These are phyloP conservation scores for Leptosomus discolor DNA, from an alignment of 2,113 vertebrate genomes.

Conservation along the genomic window DNA sequence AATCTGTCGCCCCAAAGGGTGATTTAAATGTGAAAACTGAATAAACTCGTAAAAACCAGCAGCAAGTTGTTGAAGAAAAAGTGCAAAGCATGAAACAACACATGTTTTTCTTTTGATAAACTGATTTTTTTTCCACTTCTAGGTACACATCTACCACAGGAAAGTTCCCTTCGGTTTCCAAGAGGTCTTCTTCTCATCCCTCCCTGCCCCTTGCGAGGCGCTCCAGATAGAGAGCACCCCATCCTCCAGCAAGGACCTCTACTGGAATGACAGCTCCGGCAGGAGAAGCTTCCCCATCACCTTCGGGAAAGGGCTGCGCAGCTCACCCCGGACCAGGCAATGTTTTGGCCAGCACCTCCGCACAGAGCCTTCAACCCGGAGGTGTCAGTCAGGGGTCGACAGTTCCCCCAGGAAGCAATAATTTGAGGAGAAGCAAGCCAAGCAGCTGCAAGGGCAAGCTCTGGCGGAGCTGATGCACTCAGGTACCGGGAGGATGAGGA, in stretches of 20 bases:
- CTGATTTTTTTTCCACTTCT: neutral
- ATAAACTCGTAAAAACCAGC: neutral
- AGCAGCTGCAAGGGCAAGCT: neutral
- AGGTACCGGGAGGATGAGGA: neutral
- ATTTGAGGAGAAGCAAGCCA: neutral
- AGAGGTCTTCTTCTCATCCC: neutral
- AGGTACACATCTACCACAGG: accelerated
- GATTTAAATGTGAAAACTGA: accelerated
- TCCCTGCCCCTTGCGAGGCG: accelerated
- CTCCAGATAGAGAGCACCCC: neutral
- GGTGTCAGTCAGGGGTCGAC: neutral
- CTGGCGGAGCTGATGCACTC: neutral
- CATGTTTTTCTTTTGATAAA: neutral
- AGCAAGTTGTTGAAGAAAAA: accelerated
- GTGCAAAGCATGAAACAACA: neutral
- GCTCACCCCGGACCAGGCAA: neutral
- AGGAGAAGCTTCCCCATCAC: neutral
- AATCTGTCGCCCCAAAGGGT: neutral
- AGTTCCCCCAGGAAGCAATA: neutral
- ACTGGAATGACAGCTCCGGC: neutral
- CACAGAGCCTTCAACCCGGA: neutral
- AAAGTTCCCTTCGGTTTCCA: neutral
- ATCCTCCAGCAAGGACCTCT: neutral
- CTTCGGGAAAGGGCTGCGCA: accelerated
- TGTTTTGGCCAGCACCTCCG: neutral